These are phyloP conservation scores for Tenthredo livida DNA, from an alignment of 2,888 invertebrate species.

Conservation along the genomic window DNA sequence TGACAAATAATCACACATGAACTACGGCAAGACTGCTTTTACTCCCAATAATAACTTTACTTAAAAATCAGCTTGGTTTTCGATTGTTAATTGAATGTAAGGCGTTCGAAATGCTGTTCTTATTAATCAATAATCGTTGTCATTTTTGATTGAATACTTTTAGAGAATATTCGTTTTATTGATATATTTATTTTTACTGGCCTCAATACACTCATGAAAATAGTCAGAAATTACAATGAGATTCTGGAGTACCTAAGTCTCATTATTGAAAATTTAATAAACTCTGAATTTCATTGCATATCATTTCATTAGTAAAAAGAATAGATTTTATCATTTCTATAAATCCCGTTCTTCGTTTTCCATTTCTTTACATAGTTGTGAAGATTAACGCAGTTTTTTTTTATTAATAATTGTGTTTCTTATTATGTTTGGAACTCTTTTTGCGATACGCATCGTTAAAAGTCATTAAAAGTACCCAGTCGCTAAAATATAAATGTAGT, in stretches of 20 bases:
- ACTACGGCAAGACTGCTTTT: not conserved
- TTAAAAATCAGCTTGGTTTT: constrained; percentile 3
- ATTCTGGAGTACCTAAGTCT: not conserved
- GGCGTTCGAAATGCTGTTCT: not conserved
- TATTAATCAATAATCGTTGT: not conserved
- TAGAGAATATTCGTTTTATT: not conserved
- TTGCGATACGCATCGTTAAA: constrained; percentile 5
- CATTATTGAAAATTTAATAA: not conserved
- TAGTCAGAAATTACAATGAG: not conserved
- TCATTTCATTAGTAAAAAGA: not conserved
- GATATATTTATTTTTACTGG: not conserved
- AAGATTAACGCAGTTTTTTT: not conserved
- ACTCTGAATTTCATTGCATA: not conserved
- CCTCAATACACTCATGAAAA: not conserved
- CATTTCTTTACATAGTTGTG: not conserved
- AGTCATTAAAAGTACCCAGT: constrained; percentile 45
- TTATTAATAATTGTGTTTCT: not conserved
- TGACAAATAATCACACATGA: not conserved
- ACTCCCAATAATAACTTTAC: not conserved
- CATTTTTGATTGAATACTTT: not conserved
- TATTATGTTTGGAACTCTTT: constrained; percentile 8
- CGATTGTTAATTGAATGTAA: not conserved
- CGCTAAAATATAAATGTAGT: constrained; percentile 63
- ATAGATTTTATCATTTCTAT: not conserved
- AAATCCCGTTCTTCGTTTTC: not conserved